These are phyloP conservation scores for Lophius piscatorius DNA, from an alignment of 2,113 vertebrate genomes.

Conservation along the genomic window DNA sequence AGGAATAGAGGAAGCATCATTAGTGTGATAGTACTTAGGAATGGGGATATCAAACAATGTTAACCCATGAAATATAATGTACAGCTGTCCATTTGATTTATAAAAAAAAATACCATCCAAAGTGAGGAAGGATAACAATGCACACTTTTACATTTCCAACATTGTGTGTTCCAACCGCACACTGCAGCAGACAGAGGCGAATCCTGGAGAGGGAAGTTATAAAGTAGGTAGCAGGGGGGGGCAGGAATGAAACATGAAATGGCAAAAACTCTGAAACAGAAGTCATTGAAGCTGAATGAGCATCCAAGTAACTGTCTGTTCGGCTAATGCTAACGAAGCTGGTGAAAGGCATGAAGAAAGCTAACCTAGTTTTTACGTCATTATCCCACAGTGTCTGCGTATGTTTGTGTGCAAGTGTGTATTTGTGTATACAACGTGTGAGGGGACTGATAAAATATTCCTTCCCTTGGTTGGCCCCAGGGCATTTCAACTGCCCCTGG, in stretches of 20 bases:
- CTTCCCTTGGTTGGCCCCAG: conserved; percentile 88
- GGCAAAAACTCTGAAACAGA: conserved; percentile 46
- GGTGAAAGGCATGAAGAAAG: conserved; percentile 54
- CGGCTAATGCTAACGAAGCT: conserved; percentile 62
- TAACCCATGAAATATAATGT: not conserved
- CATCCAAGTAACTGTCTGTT: conserved; percentile 47
- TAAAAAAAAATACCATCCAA: conserved; percentile 5
- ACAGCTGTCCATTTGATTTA: conserved; percentile 15
- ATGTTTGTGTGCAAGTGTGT: conserved; percentile 50
- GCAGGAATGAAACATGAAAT: conserved; percentile 50
- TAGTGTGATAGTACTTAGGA: conserved; percentile 2
- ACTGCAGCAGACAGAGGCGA: conserved; percentile 40
- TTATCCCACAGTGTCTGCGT: conserved; percentile 63
- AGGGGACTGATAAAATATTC: conserved; percentile 76
- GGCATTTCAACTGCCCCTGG: conserved; percentile 94
- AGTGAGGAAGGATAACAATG: conserved; percentile 16
- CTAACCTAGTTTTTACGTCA: conserved; percentile 73
- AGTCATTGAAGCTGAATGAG: conserved; percentile 64
- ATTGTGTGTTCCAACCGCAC: conserved; percentile 13
- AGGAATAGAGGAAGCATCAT: conserved; percentile 21
- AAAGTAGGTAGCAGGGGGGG: conserved; percentile 35
- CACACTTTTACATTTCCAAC: conserved; percentile 5
- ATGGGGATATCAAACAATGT: not conserved
- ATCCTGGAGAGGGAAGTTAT: conserved; percentile 30
- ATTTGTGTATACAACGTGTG: conserved; percentile 73